Base-by-base conservation (phyloP, 1,140 invertebrate genomes). In the Leptonema lineaticorne region DNA sequence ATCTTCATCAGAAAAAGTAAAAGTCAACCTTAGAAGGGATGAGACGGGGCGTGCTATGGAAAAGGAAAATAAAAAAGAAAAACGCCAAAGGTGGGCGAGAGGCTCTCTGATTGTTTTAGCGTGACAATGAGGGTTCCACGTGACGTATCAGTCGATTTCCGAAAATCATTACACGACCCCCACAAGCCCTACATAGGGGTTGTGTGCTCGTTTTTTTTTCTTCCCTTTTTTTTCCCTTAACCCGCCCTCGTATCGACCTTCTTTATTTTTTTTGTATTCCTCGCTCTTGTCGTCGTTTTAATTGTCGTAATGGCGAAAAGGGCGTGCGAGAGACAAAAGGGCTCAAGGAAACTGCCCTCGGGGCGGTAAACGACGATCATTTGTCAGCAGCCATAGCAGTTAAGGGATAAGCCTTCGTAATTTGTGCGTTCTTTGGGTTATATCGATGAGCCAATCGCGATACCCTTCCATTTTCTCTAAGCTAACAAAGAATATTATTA, bases 401-500 rank as follows among this genome's bases (percentile, higher is more conserved):
- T 64, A 64, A 64, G 62, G 62, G 62, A 64, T 64, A 64, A 64
- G 62, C 62, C 62, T 50, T 50, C 62, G 62, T 64, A 64, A 64
- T 64, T 64, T 64, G 62, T 28, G 45, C 22, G 45, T 30, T 22
- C 27, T 50, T 9, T 33, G 67, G 56, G n/a, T n/a, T n/a, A n/a
- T n/a, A 68, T 20, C 48, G 48, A 11, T 20, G 1, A 20, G 4
- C 24, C 22, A 48, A 48, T 48, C 45, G 5, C 30, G 30, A 5
- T 14, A 9, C 37, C 37, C 11, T 16, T 41, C 37, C 37, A 41
- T n/a, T n/a, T n/a, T n/a, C n/a, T n/a, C n/a, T n/a, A n/a, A n/a
- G n/a, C n/a, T n/a, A n/a, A n/a, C n/a, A n/a, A n/a, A n/a, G n/a
- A n/a, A n/a, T n/a, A n/a, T n/a, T n/a, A n/a, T n/a, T n/a, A n/a